A percentile compares a stretch with the other conserved stretches of the same genome.
phyloP scores from a whole-genome alignment of 2,797 vertebrate genomes.

The Morus bassanus region DNA sequence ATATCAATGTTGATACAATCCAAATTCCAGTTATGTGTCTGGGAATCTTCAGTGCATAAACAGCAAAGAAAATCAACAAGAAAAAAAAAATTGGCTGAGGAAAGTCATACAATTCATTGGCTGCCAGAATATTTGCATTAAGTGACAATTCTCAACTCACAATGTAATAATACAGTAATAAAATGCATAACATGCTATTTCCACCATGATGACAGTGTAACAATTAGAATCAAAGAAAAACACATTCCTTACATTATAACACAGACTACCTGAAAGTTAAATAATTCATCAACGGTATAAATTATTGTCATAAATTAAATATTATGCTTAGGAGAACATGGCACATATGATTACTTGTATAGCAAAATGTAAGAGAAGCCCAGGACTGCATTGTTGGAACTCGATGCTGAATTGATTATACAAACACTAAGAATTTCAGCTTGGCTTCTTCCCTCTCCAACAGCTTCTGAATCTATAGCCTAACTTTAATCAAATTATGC shows the following conservation, averaged over 20 bases:
- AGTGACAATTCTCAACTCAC: not conserved
- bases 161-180: not conserved
- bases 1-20: not conserved
- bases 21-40: not conserved
- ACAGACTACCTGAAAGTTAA: not conserved
- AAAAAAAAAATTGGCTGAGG: not conserved
- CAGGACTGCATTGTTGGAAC: not conserved
- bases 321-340: not conserved
- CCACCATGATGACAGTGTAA: not conserved
- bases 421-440: not conserved
- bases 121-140: not conserved
- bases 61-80: not conserved
- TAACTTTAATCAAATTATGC: not conserved
- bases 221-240: slow-evolving; percentile 26
- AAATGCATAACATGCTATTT: not conserved
- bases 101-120: not conserved
- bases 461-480: not conserved
- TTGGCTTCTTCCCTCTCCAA: not conserved
- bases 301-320: slow-evolving; percentile 6
- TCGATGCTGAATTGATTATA: not conserved
- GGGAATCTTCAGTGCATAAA: not conserved
- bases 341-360: not conserved
- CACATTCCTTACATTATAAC: not conserved
- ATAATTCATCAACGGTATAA: not conserved
- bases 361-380: not conserved